These are phyloP conservation scores for Chrysomallon squamiferum DNA, from an alignment of 1,140 invertebrate genomes.

Conservation along the genomic window DNA sequence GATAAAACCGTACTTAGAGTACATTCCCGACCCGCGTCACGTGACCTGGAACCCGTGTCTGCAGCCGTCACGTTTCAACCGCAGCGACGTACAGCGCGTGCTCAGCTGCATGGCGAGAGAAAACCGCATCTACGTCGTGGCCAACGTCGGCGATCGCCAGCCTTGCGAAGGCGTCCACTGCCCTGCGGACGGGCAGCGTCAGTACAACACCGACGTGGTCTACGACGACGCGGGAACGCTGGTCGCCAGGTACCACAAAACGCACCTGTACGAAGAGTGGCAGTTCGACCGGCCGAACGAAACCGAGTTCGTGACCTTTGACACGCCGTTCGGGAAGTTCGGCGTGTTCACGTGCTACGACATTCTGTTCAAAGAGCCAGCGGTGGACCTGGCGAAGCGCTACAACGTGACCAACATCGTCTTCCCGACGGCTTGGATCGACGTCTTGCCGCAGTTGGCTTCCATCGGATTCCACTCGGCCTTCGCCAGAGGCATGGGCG, in stretches of 20 bases:
- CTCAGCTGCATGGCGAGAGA: slow-evolving; percentile 68
- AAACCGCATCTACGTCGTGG: slow-evolving; percentile 70
- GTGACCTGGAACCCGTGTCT: slow-evolving; percentile 39
- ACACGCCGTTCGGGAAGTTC: slow-evolving; percentile 82
- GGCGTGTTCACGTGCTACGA: slow-evolving; percentile 81
- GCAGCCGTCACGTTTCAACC: not conserved
- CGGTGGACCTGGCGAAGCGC: slow-evolving; percentile 64
- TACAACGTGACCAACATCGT: slow-evolving; percentile 73
- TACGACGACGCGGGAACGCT: slow-evolving; percentile 71
- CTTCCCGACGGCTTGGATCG: slow-evolving; percentile 77
- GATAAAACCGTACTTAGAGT: slow-evolving; percentile 37
- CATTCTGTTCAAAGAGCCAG: slow-evolving; percentile 73
- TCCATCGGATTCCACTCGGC: slow-evolving; percentile 66
- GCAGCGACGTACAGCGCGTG: slow-evolving; percentile 28
- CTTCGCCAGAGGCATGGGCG: slow-evolving; percentile 67
- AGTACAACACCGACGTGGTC: slow-evolving; percentile 80
- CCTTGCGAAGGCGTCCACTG: slow-evolving; percentile 67
- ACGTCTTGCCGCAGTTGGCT: slow-evolving; percentile 73
- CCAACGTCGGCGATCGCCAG: slow-evolving; percentile 75
- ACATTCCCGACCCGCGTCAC: slow-evolving; percentile 35
- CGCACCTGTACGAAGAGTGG: slow-evolving; percentile 64
- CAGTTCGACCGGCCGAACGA: slow-evolving; percentile 68
- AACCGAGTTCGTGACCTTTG: slow-evolving; percentile 40
- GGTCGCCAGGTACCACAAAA: slow-evolving; percentile 77
- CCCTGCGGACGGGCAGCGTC: slow-evolving; percentile 64